These are phyloP conservation scores for Edolisoma coerulescens DNA, from an alignment of 2,113 vertebrate genomes.

Conservation along the genomic window DNA sequence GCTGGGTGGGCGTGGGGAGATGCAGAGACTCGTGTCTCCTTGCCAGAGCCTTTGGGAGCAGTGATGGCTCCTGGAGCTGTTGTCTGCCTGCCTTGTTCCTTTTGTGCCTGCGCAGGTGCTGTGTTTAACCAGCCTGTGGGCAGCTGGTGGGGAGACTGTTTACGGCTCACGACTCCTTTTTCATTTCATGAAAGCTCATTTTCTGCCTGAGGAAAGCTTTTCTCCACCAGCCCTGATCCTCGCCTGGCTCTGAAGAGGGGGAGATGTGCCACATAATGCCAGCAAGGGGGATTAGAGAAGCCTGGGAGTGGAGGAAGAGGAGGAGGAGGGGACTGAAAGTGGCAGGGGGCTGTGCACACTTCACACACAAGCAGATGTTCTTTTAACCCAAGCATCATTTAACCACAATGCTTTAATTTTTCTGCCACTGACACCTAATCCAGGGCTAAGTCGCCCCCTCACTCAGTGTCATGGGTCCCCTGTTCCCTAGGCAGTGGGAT, in stretches of 20 bases:
- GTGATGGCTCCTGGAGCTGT: neutral
- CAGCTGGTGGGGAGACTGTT: constrained; percentile 70
- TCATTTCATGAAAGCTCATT: constrained; percentile 56
- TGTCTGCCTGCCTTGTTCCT: neutral
- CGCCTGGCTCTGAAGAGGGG: neutral
- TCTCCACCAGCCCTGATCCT: constrained; percentile 33
- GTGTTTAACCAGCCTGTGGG: constrained; percentile 62
- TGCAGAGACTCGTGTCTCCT: neutral
- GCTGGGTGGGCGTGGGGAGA: neutral
- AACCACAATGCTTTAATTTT: neutral
- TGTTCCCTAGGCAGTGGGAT: neutral
- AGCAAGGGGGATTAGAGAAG: neutral
- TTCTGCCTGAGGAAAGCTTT: constrained; percentile 64
- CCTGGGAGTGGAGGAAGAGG: neutral
- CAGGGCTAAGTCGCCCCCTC: neutral
- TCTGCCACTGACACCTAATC: neutral
- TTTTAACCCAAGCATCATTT: neutral
- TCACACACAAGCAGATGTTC: constrained; percentile 39
- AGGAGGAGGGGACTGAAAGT: neutral
- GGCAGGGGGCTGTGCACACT: neutral
- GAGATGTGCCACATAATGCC: neutral
- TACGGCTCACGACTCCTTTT: constrained; percentile 2
- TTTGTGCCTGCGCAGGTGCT: constrained; percentile 7
- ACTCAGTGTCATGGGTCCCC: neutral
- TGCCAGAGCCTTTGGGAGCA: neutral